phyloP scores from a whole-genome alignment of 2,113 vertebrate species.

The Aviceda subcristata region DNA sequence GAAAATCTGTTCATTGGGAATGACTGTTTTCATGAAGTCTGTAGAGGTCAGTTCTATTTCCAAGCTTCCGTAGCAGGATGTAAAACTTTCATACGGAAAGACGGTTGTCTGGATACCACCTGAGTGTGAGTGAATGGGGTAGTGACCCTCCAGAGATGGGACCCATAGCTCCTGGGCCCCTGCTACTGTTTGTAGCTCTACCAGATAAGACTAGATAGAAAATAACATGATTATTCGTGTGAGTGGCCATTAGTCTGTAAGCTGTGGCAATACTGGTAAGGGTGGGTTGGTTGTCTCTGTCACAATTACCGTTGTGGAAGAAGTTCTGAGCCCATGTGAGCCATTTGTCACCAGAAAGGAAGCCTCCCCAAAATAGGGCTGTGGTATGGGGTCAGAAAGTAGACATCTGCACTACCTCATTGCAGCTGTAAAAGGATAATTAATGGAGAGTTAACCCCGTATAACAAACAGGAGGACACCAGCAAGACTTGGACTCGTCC shows the following conservation, averaged over 20 bases:
- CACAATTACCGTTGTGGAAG: fast-evolving
- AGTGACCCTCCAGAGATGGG: neutral
- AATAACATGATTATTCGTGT: neutral
- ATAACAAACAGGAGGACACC: neutral
- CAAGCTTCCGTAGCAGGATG: neutral
- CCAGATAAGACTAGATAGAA: neutral
- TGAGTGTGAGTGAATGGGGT: neutral
- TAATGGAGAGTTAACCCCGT: neutral
- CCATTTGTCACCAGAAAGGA: neutral
- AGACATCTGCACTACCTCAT: neutral
- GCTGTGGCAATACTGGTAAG: neutral
- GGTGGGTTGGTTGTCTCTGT: neutral
- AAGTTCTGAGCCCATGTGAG: neutral
- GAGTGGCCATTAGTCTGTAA: neutral
- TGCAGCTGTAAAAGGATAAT: neutral
- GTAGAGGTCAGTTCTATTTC: neutral
- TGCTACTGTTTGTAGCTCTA: neutral
- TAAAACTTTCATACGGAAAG: neutral
- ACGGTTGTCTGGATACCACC: neutral
- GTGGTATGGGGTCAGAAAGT: neutral
- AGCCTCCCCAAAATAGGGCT: neutral
- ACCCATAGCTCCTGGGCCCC: neutral
- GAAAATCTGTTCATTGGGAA: neutral
- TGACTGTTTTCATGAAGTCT: neutral
- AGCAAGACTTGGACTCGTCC: neutral